Percentiles rank a stretch among this genome's conserved stretches.
phyloP scores from a whole-genome alignment of 2,113 vertebrate species.

The Mixornis gularis region DNA sequence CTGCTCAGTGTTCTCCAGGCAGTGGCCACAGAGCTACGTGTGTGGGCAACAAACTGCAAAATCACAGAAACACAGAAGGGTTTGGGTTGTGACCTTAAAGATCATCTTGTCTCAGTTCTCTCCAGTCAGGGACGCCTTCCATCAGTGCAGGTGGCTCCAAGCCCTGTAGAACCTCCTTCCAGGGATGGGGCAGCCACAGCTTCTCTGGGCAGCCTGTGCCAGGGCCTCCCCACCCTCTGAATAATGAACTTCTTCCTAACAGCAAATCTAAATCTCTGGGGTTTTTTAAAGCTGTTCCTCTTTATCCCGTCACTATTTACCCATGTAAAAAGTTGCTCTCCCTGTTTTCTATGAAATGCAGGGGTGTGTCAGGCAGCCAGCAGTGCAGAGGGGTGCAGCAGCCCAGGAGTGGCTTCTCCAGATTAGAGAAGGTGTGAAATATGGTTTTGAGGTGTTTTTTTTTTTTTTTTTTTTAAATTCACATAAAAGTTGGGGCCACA shows the following conservation, averaged over 20 bases:
- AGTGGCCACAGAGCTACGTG: rapidly evolving
- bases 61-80: neutral
- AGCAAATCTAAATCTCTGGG: neutral
- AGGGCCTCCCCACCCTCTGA: neutral
- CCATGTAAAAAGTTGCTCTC: neutral
- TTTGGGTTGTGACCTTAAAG: neutral
- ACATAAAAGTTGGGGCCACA: neutral
- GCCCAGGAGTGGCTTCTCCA: neutral
- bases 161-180: rapidly evolving
- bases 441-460: neutral
- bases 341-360: neutral
- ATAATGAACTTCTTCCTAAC: neutral
- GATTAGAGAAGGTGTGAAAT: neutral
- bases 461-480: too few relatives aligned
- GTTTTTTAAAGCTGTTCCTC: neutral
- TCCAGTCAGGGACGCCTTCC: neutral
- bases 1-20: neutral
- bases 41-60: neutral
- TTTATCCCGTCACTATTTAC: neutral
- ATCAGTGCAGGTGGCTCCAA: rapidly evolving
- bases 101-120: neutral
- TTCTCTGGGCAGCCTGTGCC: neutral
- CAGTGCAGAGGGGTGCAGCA: neutral
- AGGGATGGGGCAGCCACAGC: neutral
- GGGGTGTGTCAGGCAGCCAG: neutral